These are phyloP conservation scores for Pelmatolapia mariae DNA, from an alignment of 2,113 vertebrate species.

Conservation along the genomic window DNA sequence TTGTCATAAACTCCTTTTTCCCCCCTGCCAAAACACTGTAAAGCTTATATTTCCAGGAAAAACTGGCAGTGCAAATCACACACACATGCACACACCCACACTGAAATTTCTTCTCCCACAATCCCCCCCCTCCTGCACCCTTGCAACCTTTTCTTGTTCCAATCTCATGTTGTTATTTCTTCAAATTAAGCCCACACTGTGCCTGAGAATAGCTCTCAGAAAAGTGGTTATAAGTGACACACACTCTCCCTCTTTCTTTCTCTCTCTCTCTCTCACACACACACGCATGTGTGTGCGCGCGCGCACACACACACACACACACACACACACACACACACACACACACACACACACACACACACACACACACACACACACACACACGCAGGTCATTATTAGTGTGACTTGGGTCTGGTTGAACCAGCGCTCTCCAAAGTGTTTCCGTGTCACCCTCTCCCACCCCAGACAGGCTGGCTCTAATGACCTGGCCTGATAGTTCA, in stretches of 20 bases:
- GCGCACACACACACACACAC: neutral
- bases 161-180: slow-evolving; percentile 62
- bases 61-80: neutral
- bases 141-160: slow-evolving; percentile 54
- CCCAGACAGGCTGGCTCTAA: slow-evolving; percentile 68
- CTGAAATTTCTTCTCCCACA: neutral
- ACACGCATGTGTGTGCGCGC: neutral
- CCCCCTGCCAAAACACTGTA: neutral
- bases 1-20: neutral
- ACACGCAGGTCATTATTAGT: slow-evolving; percentile 60
- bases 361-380: neutral
- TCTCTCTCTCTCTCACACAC: neutral
- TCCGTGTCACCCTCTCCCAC: slow-evolving; percentile 67
- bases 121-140: neutral
- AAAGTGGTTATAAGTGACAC: slow-evolving; percentile 22
- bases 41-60: neutral
- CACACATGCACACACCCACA: neutral
- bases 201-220: slow-evolving; percentile 18
- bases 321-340: neutral
- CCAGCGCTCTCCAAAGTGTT: slow-evolving; percentile 70
- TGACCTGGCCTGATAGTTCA: slow-evolving; percentile 75
- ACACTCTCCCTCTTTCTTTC: neutral
- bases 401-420: slow-evolving; percentile 66
- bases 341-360: neutral
- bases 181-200: slow-evolving; percentile 65